phyloP scores from a whole-genome alignment of 2,797 vertebrate species.

The Pristis pectinata region DNA sequence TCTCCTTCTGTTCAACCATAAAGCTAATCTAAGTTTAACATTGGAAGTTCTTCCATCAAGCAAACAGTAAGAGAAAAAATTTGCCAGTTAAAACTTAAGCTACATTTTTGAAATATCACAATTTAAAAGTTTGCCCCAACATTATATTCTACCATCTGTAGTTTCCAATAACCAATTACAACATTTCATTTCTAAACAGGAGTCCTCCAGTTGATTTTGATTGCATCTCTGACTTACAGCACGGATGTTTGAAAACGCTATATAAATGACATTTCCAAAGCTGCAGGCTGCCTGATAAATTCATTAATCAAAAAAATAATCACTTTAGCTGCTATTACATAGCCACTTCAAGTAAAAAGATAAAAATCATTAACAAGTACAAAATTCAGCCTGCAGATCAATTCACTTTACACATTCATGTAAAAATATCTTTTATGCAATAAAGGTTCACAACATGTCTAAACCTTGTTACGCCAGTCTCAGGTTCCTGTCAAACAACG shows the following conservation, averaged over 20 bases:
- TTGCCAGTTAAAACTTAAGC: neutral
- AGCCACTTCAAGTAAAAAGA: constrained; percentile 47
- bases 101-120: neutral
- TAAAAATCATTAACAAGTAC: constrained; percentile 84
- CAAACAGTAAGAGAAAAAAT: neutral
- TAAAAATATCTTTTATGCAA: constrained; percentile 97
- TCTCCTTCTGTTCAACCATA: neutral
- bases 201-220: neutral
- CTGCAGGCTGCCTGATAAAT: constrained; percentile 27
- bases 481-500: constrained; percentile 92
- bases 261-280: neutral
- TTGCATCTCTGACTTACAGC: too few relatives aligned
- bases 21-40: neutral
- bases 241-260: neutral
- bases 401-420: constrained; percentile 97
- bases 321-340: constrained; percentile 18
- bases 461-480: constrained; percentile 91
- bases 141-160: neutral
- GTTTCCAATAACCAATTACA: neutral
- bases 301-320: constrained; percentile 30
- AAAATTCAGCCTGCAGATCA: constrained; percentile 81
- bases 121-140: neutral
- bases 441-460: constrained; percentile 92
- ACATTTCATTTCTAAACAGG: neutral
- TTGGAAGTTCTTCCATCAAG: neutral